phyloP scores from a whole-genome alignment of 2,888 invertebrate species.

The Calameuta pallipes region DNA sequence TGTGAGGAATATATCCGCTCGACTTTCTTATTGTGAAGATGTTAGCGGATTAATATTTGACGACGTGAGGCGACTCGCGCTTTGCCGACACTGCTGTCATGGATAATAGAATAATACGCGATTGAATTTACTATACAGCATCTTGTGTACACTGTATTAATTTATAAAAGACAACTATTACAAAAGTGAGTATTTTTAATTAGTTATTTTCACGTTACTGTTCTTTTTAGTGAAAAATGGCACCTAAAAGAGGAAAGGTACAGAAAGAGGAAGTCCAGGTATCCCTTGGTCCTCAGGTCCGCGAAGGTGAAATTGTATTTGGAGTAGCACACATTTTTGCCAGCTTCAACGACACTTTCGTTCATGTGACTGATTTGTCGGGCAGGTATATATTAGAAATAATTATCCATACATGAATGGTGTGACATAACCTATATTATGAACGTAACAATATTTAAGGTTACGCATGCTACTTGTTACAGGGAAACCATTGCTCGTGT shows the following conservation, averaged over 20 bases:
- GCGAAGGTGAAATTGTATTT: slow-evolving; percentile 97
- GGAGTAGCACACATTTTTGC: slow-evolving; percentile 99
- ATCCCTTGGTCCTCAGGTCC: slow-evolving; percentile 94
- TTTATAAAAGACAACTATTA: neutral
- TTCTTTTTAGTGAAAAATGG: slow-evolving; percentile 75
- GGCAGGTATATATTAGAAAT: slow-evolving; percentile 73
- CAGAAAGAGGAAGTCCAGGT: slow-evolving; percentile 98
- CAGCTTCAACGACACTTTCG: slow-evolving; percentile 99
- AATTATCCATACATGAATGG: neutral
- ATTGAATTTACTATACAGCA: neutral
- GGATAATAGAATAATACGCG: neutral
- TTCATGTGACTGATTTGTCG: slow-evolving; percentile 99
- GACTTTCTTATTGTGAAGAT: slow-evolving; percentile 32
- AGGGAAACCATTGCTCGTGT: slow-evolving; percentile 94
- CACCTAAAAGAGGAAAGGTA: slow-evolving; percentile 97
- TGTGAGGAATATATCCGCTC: slow-evolving; percentile 17
- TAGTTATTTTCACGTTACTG: slow-evolving; percentile 16
- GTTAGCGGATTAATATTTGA: slow-evolving; percentile 38
- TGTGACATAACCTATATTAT: slow-evolving; percentile 16
- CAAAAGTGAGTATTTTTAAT: neutral
- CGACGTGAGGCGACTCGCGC: slow-evolving; percentile 7
- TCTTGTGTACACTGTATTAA: neutral
- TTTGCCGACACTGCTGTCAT: slow-evolving; percentile 6
- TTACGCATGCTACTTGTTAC: slow-evolving; percentile 25
- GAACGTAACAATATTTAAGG: slow-evolving; percentile 4